phyloP scores from a whole-genome alignment of 2,113 vertebrate genomes.

The Excalfactoria chinensis region DNA sequence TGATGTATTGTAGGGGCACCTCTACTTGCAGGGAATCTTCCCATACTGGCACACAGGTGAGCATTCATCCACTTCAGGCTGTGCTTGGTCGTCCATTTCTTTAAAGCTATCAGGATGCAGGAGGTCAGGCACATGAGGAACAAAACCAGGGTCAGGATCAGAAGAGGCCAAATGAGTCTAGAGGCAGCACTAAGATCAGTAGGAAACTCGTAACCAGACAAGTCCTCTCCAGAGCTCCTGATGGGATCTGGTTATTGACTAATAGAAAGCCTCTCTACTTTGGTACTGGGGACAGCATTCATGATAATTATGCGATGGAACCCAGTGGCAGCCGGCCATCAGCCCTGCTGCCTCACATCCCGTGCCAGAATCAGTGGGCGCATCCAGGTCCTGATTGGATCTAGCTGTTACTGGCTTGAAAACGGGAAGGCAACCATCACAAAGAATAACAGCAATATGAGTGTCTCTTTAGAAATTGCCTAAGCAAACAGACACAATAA shows the following conservation, averaged over 20 bases:
- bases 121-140: background rate
- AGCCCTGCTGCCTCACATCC: background rate
- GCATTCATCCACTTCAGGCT: background rate
- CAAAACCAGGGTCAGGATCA: background rate
- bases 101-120: background rate
- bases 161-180: background rate
- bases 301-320: background rate
- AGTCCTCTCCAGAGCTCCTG: background rate
- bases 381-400: background rate
- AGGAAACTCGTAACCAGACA: background rate
- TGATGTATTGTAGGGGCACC: background rate
- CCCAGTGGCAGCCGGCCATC: background rate
- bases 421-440: background rate
- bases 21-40: background rate
- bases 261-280: background rate
- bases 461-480: background rate
- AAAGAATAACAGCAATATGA: background rate
- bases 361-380: background rate
- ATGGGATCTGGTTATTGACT: background rate
- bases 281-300: background rate
- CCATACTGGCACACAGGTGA: background rate
- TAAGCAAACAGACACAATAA: constrained; percentile 2
- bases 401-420: background rate
- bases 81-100: background rate
- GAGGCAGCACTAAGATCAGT: background rate